A percentile compares a stretch with the other conserved stretches of the same genome.
phyloP scores from a whole-genome alignment of 2,113 vertebrate genomes.

The Pteronura brasiliensis region DNA sequence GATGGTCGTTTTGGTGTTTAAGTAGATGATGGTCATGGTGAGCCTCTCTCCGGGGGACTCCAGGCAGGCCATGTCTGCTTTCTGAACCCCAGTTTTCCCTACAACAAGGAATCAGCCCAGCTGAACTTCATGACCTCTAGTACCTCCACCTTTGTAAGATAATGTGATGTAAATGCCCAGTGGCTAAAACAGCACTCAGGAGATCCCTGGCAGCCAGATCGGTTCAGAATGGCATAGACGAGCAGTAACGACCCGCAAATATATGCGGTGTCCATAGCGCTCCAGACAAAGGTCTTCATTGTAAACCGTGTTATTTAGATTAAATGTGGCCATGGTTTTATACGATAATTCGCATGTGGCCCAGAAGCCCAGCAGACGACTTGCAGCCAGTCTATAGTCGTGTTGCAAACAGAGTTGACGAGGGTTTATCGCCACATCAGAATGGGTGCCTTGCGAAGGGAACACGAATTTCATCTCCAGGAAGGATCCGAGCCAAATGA shows the following conservation, averaged over 20 bases:
- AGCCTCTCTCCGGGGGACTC: not conserved
- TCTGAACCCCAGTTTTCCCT: not conserved
- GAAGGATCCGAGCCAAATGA: conserved; percentile 17
- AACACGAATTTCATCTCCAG: conserved; percentile 30
- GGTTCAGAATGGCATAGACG: not conserved
- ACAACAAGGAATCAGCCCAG: not conserved
- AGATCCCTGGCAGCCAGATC: not conserved
- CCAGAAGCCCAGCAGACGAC: conserved; percentile 2
- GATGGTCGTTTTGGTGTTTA: not conserved
- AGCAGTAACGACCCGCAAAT: not conserved
- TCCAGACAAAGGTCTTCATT: not conserved
- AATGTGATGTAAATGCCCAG: not conserved
- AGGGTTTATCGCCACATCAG: conserved; percentile 1
- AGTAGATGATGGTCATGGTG: not conserved
- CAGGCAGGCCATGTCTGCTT: not conserved
- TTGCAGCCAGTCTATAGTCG: not conserved
- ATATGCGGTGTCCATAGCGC: not conserved
- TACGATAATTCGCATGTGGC: not conserved
- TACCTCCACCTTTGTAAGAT: not conserved
- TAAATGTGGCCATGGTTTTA: not conserved
- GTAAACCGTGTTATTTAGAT: not conserved
- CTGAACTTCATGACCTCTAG: not conserved
- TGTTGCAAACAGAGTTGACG: not conserved
- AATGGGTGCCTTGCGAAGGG: not conserved
- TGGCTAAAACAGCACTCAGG: not conserved